These are phyloP conservation scores for Eupeodes latifasciatus DNA, from an alignment of 2,888 invertebrate species.

Conservation along the genomic window DNA sequence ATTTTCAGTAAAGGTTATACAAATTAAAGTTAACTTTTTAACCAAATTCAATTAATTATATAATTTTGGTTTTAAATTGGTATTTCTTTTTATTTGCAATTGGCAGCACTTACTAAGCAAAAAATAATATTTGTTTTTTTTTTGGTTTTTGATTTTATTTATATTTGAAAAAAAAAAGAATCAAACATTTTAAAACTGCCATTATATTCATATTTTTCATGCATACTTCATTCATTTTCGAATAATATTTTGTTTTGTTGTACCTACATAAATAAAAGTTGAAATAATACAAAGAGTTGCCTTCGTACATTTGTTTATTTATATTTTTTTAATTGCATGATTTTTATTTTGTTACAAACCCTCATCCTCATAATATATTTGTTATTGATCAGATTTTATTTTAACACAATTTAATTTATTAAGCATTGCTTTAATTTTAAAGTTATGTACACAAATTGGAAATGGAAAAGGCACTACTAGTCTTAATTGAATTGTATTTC, in stretches of 20 bases:
- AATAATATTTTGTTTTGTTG: constrained; percentile 34
- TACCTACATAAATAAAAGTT: constrained; percentile 52
- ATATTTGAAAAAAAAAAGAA: constrained; percentile 36
- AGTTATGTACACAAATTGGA: background rate
- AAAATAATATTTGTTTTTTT: constrained; percentile 47
- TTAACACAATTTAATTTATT: constrained; percentile 5
- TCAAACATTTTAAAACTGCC: constrained; percentile 50
- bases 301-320: constrained; percentile 52
- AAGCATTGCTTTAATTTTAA: background rate
- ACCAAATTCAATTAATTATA: constrained; percentile 4
- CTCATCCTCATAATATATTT: constrained; percentile 26
- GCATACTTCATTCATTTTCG: constrained; percentile 64
- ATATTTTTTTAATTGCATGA: constrained; percentile 50
- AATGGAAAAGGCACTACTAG: background rate
- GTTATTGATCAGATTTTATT: constrained; percentile 16
- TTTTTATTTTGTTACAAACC: constrained; percentile 40
- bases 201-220: constrained; percentile 47
- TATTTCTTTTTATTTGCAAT: constrained; percentile 71
- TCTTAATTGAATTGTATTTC: background rate
- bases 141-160: constrained; percentile 10
- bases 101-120: constrained; percentile 74
- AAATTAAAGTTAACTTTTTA: constrained; percentile 33
- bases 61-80: constrained; percentile 48
- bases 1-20: constrained; percentile 34
- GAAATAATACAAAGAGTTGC: constrained; percentile 49